Evolutionary conservation across 2,888 invertebrate species (phyloP).

Genomic region (Spisula solida): DNA sequence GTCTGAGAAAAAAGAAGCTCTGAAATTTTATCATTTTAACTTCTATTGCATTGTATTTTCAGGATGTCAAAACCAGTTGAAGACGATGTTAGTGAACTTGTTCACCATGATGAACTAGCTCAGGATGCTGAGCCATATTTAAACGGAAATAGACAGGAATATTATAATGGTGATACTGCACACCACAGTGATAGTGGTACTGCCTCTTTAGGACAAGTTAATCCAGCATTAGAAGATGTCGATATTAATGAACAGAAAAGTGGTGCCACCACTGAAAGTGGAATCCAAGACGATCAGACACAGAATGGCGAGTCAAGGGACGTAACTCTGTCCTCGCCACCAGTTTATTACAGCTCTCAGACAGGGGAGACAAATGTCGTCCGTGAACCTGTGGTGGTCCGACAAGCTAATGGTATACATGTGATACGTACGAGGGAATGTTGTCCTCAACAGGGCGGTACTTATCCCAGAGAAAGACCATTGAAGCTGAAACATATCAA

Average conservation of each 20-base stretch:
- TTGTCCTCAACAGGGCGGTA: conserved; percentile 63
- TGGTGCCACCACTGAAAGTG: not conserved
- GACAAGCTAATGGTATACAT: conserved; percentile 69
- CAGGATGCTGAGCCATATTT: conserved; percentile 27
- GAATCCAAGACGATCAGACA: conserved; percentile 12
- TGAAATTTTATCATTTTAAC: not conserved
- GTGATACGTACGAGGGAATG: conserved; percentile 75
- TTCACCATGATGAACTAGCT: conserved; percentile 63
- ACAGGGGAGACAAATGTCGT: conserved; percentile 73
- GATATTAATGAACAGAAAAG: not conserved
- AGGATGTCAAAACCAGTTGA: conserved; percentile 58
- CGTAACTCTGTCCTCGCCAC: conserved; percentile 45
- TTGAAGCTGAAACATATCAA: conserved; percentile 71
- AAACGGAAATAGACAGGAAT: not conserved
- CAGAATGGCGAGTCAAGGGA: conserved; percentile 20
- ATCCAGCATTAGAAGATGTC: conserved; percentile 8
- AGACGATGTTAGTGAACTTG: conserved; percentile 66
- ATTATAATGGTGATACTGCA: not conserved
- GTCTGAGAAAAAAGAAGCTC: not conserved
- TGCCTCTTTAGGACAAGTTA: conserved; percentile 3
- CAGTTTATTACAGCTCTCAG: conserved; percentile 71
- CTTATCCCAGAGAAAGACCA: conserved; percentile 69
- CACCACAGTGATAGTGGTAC: not conserved
- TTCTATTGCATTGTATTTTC: conserved; percentile 27
- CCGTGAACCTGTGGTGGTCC: conserved; percentile 69